Conservation (phyloP, 2,113 vertebrate species). For the Octodon degus region DNA sequence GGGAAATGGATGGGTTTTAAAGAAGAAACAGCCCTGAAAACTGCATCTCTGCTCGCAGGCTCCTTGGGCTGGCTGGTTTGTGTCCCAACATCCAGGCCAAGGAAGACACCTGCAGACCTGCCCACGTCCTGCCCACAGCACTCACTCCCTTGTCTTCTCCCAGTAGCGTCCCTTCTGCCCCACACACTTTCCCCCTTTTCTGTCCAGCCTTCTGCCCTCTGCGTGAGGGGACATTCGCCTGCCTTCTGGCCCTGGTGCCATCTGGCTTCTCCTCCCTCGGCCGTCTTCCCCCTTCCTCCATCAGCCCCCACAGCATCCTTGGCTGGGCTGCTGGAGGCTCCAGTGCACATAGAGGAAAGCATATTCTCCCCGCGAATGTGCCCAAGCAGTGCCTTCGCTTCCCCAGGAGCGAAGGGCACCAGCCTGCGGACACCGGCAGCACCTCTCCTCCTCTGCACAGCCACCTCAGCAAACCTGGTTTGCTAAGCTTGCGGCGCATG, state of each 20-base stretch:
- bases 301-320: too few relatives aligned
- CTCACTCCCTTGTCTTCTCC: background rate
- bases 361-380: fast-evolving
- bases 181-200: too few relatives aligned
- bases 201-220: background rate
- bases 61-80: background rate
- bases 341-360: background rate
- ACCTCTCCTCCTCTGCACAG: background rate
- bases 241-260: fast-evolving
- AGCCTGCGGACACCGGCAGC: background rate
- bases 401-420: background rate
- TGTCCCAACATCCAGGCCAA: background rate
- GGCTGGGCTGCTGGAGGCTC: background rate
- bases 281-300: background rate
- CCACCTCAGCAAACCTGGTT: background rate
- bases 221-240: background rate
- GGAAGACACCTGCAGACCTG: background rate
- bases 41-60: background rate
- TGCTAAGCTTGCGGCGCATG: background rate
- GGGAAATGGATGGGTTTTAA: background rate
- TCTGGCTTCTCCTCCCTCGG: fast-evolving
- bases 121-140: background rate
- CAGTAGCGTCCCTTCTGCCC: too few relatives aligned
- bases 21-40: constrained; percentile 56
- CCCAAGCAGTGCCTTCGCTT: background rate